Evolutionary conservation across 2,113 vertebrate species (phyloP), one percentile per base, ranked within the genome.

Genomic region (Chionis minor): DNA sequence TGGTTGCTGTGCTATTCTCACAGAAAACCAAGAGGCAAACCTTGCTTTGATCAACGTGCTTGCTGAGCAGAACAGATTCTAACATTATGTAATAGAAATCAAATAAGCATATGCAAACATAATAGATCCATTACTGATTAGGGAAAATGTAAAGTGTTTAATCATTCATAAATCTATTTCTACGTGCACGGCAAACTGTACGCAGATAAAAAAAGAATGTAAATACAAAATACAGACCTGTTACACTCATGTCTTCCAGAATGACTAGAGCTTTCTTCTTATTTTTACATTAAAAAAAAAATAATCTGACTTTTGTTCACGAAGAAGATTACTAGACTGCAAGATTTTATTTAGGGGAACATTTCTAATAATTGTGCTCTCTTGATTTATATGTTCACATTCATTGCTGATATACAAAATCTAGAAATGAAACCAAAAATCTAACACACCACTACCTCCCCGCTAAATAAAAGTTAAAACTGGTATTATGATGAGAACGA

Each of bases 111-210:
- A 96, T 75, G 84, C 84, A 77, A 89, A 96, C 81, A 79, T 85
- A 91, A 93, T 62, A 70, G 72, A 69, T 91, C 94, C 52, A 73
- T 80, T 97, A 87, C 73, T 54, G 74, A 96, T 93, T 85, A 94
- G 51, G 27, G 83, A 94, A 96, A 92, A 92, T 42, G 38, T 55
- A 19, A 77, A 92, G 77, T 69, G 61, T 72, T 94, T 92, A 79
- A 96, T 94, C 73, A 91, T 87, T 94, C 89, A 94, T 70, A 80
- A 88, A 73, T 58, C 88, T 93, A 49, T 92, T 92, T 45, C 91
- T 51, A 78, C 23, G 78, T 9, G 24, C 77, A 86, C 13, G 52
- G 65, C 55, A 65, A 92, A 86, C 35, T 69, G 62, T 33, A 44
- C 42, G 86, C 28, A 13, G 80, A 45, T 71, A 93, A 86, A 93